Conservation (phyloP, 2,113 vertebrate genomes). For the Penelope pileata region DNA sequence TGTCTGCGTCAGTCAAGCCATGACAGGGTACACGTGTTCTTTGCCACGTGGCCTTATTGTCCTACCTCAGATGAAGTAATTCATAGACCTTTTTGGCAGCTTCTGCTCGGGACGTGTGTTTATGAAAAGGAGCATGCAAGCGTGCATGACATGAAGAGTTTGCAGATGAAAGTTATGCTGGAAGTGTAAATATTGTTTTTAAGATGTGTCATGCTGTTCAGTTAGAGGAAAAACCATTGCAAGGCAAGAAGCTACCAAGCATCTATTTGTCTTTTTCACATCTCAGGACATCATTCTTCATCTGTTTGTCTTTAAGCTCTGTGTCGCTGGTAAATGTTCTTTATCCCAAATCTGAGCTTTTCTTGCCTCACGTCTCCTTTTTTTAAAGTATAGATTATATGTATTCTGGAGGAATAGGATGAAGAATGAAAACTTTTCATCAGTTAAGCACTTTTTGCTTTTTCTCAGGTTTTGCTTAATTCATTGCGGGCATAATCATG, state of each 20-base stretch:
- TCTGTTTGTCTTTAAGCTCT: neutral
- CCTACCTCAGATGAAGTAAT: neutral
- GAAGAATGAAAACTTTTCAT: neutral
- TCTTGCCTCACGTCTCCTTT: neutral
- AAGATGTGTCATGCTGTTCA: neutral
- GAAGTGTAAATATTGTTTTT: conserved; percentile 1
- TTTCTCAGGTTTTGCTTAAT: neutral
- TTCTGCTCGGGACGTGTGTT: neutral
- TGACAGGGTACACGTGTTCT: neutral
- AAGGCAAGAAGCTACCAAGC: neutral
- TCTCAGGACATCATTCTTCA: neutral
- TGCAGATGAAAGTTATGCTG: neutral
- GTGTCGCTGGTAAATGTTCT: neutral
- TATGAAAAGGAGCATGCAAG: neutral
- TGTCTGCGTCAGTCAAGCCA: neutral
- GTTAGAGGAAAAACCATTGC: neutral
- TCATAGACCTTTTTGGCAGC: neutral
- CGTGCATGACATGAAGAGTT: neutral
- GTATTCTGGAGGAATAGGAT: neutral
- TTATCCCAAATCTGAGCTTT: neutral
- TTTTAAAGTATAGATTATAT: neutral
- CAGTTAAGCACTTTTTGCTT: neutral
- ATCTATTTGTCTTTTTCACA: neutral
- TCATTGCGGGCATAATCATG: neutral
- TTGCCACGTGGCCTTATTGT: neutral